These are phyloP conservation scores for Lepetodrilus schrolli DNA, from an alignment of 2,888 invertebrate species.

Conservation along the genomic window DNA sequence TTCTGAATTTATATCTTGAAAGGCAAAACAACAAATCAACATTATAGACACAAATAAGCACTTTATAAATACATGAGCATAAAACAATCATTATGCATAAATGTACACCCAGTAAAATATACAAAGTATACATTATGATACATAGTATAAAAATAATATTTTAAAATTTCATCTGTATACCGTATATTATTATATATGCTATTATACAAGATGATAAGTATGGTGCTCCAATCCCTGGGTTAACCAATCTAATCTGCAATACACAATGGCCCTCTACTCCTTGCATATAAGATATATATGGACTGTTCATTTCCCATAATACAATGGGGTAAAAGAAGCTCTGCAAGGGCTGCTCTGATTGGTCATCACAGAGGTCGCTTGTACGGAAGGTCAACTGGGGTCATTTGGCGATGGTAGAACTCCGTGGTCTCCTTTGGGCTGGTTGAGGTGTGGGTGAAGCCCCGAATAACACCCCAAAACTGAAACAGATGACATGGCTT, in stretches of 20 bases:
- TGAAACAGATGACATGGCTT: conserved; percentile 37
- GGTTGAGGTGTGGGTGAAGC: conserved; percentile 39
- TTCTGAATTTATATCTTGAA: no score
- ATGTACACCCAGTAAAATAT: conserved; percentile 2
- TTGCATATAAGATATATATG: neutral
- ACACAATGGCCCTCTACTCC: neutral
- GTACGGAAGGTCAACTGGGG: neutral
- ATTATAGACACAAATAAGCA: conserved; percentile 13
- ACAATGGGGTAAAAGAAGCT: conserved; percentile 31
- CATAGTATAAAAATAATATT: conserved; percentile 14
- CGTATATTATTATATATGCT: neutral
- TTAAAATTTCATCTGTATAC: neutral
- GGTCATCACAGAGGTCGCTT: neutral
- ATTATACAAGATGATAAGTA: no score
- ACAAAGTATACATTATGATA: conserved; percentile 16
- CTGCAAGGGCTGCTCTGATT: neutral
- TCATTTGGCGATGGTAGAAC: conserved; percentile 30
- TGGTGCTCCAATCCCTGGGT: neutral
- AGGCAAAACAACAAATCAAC: no score
- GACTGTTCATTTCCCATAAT: conserved; percentile 34
- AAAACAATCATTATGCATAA: neutral
- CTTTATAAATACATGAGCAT: neutral
- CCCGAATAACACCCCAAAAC: conserved; percentile 57
- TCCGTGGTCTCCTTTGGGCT: neutral
- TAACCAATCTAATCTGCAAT: neutral